Conservation (phyloP, 2,888 invertebrate species). For the Acanthosepion pharaonis region DNA sequence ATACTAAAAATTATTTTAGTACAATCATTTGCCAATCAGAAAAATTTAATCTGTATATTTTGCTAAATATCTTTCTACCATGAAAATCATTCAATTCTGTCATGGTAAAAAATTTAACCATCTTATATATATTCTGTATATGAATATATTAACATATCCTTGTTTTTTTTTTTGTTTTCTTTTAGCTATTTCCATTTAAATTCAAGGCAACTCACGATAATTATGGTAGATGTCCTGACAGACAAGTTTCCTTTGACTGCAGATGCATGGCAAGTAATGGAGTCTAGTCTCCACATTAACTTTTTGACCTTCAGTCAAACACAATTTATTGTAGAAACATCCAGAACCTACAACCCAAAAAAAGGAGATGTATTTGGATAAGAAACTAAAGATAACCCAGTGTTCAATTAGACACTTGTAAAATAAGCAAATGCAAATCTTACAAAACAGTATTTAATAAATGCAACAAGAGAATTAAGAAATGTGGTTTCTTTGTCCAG, state of each 20-base stretch:
- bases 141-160: background rate
- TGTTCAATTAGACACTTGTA: background rate
- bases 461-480: background rate
- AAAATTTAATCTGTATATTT: background rate
- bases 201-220: background rate
- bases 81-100: background rate
- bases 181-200: background rate
- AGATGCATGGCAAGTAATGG: background rate
- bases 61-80: background rate
- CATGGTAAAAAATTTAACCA: background rate
- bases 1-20: too few relatives aligned
- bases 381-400: background rate
- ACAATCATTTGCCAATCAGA: too few relatives aligned
- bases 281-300: background rate
- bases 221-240: background rate
- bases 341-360: background rate
- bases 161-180: background rate
- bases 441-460: background rate
- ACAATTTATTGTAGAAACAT: constrained; percentile 21
- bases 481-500: too few relatives aligned
- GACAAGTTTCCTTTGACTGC: background rate
- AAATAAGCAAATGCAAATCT: background rate
- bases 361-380: background rate
- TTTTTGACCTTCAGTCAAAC: constrained; percentile 4
- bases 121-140: background rate